phyloP scores from a whole-genome alignment of 2,113 vertebrate genomes.

The Hyla sarda region DNA sequence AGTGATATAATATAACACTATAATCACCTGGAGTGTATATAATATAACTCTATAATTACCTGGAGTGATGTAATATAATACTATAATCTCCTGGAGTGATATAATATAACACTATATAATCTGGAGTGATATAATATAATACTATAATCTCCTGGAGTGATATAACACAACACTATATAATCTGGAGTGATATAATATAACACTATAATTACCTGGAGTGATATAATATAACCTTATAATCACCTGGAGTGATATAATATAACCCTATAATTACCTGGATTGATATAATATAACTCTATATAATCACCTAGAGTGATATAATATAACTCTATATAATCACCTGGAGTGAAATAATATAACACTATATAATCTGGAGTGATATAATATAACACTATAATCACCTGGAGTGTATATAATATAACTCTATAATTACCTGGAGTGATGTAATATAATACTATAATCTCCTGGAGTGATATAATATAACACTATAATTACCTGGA shows the following conservation, averaged over 20 bases:
- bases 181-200: neutral
- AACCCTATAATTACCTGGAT: too few relatives aligned
- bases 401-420: neutral
- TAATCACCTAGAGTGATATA: neutral
- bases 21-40: neutral
- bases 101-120: neutral
- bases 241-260: too few relatives aligned
- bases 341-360: too few relatives aligned
- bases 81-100: too few relatives aligned
- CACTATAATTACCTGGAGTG: too few relatives aligned
- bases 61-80: neutral
- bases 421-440: neutral
- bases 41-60: neutral
- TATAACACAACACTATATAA: neutral
- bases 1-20: too few relatives aligned
- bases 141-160: neutral
- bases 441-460: too few relatives aligned
- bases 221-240: neutral
- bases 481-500: too few relatives aligned
- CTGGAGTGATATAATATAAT: too few relatives aligned
- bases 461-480: too few relatives aligned
- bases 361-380: too few relatives aligned
- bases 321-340: too few relatives aligned
- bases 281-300: neutral
- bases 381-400: neutral